These are phyloP conservation scores for Toxotes jaculatrix DNA, from an alignment of 2,113 vertebrate species.

Conservation along the genomic window DNA sequence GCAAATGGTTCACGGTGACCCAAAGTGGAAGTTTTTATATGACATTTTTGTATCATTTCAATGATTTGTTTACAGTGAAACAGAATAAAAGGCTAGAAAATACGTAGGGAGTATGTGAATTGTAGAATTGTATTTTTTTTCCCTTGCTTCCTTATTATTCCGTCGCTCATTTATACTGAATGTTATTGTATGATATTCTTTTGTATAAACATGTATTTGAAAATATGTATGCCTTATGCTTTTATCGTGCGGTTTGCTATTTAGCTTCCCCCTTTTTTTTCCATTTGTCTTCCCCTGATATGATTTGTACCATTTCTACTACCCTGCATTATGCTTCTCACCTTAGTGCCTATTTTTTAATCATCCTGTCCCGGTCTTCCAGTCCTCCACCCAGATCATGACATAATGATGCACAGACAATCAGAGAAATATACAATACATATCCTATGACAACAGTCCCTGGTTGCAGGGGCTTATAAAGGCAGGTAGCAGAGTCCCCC, in stretches of 20 bases:
- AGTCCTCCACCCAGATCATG: conserved; percentile 35
- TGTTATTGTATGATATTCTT: conserved; percentile 79
- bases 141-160: conserved; percentile 61
- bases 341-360: conserved; percentile 77
- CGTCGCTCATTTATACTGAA: conserved; percentile 78
- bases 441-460: conserved; percentile 61
- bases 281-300: conserved; percentile 40
- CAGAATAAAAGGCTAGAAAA: conserved; percentile 69
- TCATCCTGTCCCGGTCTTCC: conserved; percentile 60
- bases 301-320: conserved; percentile 51
- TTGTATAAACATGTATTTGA: conserved; percentile 83
- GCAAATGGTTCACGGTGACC: conserved; percentile 66
- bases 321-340: conserved; percentile 65
- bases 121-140: conserved; percentile 71
- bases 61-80: conserved; percentile 83
- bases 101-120: conserved; percentile 76
- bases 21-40: conserved; percentile 69
- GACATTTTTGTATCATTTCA: conserved; percentile 78
- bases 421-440: conserved; percentile 68
- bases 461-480: conserved; percentile 45
- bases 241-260: conserved; percentile 65
- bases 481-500: conserved; percentile 39
- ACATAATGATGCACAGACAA: conserved; percentile 72
- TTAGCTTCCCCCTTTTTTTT: conserved; percentile 41
- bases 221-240: conserved; percentile 81